Conservation (phyloP, 1,140 invertebrate genomes). For the Drosophila paulistorum region DNA sequence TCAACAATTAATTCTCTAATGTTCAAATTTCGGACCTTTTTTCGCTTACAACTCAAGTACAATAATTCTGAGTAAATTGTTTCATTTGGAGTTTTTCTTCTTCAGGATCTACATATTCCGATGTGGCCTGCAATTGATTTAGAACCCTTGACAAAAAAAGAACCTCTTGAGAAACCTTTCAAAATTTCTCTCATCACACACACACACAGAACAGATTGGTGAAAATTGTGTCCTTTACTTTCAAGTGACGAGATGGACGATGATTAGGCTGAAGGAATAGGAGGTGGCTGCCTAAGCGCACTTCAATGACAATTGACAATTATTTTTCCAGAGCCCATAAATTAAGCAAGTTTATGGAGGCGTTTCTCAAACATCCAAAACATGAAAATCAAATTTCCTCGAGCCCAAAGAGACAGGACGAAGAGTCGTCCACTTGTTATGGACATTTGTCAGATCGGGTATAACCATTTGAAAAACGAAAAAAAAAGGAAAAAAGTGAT, state of each 20-base stretch:
- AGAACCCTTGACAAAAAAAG: not conserved
- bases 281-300: not conserved
- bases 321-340: constrained; percentile 18
- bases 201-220: not conserved
- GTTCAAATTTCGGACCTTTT: no score
- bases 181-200: constrained; percentile 10
- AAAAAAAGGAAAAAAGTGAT: not conserved
- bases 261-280: not conserved
- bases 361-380: constrained; percentile 71
- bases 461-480: not conserved
- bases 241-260: constrained; percentile 11
- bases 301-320: constrained; percentile 18
- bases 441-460: constrained; percentile 9
- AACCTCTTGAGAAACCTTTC: constrained; percentile 1
- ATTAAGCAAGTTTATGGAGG: constrained; percentile 31
- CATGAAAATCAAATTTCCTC: constrained; percentile 77
- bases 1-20: no score
- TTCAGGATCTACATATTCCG: not conserved
- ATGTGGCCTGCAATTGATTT: constrained; percentile 3
- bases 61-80: no score
- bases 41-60: no score
- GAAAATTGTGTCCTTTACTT: no score
- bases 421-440: constrained; percentile 5
- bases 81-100: no score
- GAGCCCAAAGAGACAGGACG: not conserved